These are phyloP conservation scores for Passer domesticus DNA, from an alignment of 2,113 vertebrate genomes.

Conservation along the genomic window DNA sequence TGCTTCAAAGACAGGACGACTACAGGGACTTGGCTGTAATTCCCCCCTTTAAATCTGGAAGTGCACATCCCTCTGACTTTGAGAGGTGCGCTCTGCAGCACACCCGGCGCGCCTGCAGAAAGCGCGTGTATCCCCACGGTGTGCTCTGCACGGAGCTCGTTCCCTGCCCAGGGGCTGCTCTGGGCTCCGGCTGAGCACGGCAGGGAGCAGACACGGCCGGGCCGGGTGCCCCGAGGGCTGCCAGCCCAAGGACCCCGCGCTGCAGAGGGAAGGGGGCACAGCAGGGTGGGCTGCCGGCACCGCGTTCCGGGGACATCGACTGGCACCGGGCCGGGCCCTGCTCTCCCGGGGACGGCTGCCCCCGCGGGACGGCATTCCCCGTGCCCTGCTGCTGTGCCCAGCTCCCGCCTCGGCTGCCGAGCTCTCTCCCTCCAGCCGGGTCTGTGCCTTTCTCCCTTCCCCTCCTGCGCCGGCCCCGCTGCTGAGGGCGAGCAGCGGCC, in stretches of 20 bases:
- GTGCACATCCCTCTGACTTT: fast-evolving
- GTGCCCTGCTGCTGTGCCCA: too few species aligned
- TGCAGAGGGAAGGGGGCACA: neutral
- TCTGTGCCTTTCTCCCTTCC: neutral
- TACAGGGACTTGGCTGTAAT: neutral
- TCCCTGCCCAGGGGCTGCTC: too few species aligned
- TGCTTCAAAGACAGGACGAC: neutral
- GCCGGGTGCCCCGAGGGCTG: neutral
- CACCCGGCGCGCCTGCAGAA: fast-evolving
- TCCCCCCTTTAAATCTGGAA: too few species aligned
- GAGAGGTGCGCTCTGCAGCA: neutral
- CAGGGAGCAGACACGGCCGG: neutral
- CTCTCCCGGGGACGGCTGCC: too few species aligned
- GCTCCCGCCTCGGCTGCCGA: too few species aligned
- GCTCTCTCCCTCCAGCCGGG: neutral
- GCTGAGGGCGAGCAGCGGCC: neutral
- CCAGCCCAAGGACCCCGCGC: neutral
- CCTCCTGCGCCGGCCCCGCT: fast-evolving
- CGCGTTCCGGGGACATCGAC: too few species aligned
- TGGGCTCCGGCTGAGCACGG: neutral
- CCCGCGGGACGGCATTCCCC: fast-evolving
- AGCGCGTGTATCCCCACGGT: fast-evolving
- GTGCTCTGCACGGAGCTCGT: too few species aligned
- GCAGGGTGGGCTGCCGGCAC: too few species aligned
- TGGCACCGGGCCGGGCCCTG: too few species aligned